These are phyloP conservation scores for Nipponia nippon DNA, from an alignment of 2,113 vertebrate genomes.

Conservation along the genomic window DNA sequence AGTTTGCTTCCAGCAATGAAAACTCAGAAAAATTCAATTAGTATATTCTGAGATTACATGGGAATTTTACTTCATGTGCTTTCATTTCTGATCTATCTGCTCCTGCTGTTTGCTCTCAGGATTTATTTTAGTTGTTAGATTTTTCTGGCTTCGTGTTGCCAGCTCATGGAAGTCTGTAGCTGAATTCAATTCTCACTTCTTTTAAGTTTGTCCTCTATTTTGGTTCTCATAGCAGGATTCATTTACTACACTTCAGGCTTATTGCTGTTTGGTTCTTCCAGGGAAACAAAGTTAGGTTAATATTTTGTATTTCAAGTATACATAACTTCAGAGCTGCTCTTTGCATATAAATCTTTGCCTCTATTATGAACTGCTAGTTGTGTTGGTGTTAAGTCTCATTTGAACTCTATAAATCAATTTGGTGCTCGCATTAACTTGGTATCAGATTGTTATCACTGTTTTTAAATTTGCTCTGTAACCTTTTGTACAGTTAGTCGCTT, in stretches of 20 bases:
- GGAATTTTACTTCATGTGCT: not conserved
- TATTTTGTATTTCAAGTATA: not conserved
- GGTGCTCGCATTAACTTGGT: not conserved
- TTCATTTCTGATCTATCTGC: not conserved
- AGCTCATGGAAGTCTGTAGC: not conserved
- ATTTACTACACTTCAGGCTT: not conserved
- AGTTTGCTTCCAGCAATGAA: not conserved
- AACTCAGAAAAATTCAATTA: not conserved
- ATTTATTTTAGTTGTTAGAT: not conserved
- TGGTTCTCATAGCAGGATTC: not conserved
- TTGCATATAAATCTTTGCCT: not conserved
- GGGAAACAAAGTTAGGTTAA: not conserved
- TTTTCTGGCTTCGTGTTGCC: not conserved
- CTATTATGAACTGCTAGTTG: not conserved
- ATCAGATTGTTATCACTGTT: not conserved
- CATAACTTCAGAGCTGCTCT: not conserved
- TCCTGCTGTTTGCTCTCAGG: not conserved
- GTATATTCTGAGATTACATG: not conserved
- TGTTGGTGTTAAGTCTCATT: not conserved
- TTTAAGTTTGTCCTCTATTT: not conserved
- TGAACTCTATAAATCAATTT: not conserved
- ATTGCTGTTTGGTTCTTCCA: not conserved
- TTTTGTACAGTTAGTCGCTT: not conserved
- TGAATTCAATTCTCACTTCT: constrained; percentile 4
- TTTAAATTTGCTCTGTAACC: not conserved